These are phyloP conservation scores for Murina feae DNA, from an alignment of 2,113 vertebrate species.

Conservation along the genomic window DNA sequence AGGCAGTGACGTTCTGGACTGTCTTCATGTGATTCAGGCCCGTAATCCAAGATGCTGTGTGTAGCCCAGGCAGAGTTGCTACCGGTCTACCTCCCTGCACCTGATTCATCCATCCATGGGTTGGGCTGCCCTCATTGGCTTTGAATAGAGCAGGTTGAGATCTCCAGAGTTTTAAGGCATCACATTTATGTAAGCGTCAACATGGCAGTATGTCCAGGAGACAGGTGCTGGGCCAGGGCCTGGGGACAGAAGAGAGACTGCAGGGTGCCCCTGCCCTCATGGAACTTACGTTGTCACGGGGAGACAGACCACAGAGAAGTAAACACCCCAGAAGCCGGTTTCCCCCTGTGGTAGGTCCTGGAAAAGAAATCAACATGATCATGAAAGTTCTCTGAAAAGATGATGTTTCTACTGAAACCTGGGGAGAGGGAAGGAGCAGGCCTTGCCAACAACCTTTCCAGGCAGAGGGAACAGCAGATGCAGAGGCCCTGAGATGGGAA, in stretches of 20 bases:
- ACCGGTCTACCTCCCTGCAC: fast-evolving
- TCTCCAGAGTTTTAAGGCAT: background rate
- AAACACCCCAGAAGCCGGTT: too few relatives aligned
- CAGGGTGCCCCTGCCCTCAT: fast-evolving
- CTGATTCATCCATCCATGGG: fast-evolving
- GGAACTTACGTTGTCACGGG: background rate
- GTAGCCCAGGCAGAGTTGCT: background rate
- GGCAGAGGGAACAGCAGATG: background rate
- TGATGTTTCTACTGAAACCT: background rate
- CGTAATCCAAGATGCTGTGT: background rate
- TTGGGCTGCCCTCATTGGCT: background rate
- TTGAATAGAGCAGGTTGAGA: background rate
- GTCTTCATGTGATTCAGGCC: fast-evolving
- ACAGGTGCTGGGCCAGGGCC: background rate
- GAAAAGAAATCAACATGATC: background rate
- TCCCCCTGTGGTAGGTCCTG: fast-evolving
- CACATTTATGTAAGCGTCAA: background rate
- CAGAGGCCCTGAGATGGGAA: background rate
- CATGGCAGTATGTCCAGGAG: fast-evolving
- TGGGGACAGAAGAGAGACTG: background rate
- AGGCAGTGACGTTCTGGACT: too few relatives aligned
- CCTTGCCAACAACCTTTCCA: background rate
- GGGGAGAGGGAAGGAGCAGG: background rate
- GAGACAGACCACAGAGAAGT: background rate
- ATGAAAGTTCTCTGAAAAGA: background rate